phyloP scores from a whole-genome alignment of 2,888 invertebrate genomes.

The Polietes domitor region DNA sequence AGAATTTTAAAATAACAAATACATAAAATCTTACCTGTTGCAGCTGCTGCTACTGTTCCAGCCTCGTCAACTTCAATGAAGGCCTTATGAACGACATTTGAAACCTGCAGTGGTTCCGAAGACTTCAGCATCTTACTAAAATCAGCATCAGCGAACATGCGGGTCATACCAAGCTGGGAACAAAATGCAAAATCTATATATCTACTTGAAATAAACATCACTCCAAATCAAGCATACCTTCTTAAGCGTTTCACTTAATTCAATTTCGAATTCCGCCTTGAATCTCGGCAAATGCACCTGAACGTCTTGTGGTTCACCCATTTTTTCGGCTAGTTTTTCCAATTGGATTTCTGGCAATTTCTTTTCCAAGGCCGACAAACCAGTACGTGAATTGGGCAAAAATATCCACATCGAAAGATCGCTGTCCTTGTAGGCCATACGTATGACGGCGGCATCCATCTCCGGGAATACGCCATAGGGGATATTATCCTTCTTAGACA shows the following conservation, averaged over 20 bases:
- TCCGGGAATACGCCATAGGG: conserved; percentile 69
- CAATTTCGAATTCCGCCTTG: conserved; percentile 88
- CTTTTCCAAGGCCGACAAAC: conserved; percentile 84
- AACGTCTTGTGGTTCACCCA: conserved; percentile 76
- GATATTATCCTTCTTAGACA: conserved; percentile 82
- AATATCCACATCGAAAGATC: conserved; percentile 89
- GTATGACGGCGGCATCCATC: conserved; percentile 80
- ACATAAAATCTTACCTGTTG: conserved; percentile 84
- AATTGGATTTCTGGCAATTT: conserved; percentile 84
- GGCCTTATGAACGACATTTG: conserved; percentile 89
- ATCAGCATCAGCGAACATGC: no score
- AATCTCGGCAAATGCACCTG: conserved; percentile 88
- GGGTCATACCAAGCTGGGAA: no score
- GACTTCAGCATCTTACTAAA: conserved; percentile 83
- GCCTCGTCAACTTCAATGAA: conserved; percentile 93
- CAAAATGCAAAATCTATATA: no score
- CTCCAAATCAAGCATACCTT: conserved; percentile 77
- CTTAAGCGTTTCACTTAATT: conserved; percentile 83
- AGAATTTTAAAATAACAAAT: no score
- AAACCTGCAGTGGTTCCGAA: conserved; percentile 81
- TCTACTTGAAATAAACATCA: no score
- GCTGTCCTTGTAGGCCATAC: conserved; percentile 86
- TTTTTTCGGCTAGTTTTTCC: conserved; percentile 83
- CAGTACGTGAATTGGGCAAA: conserved; percentile 86
- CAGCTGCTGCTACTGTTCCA: conserved; percentile 92